These are phyloP conservation scores for Eledona agricola DNA, from an alignment of 2,888 invertebrate genomes.

Conservation along the genomic window DNA sequence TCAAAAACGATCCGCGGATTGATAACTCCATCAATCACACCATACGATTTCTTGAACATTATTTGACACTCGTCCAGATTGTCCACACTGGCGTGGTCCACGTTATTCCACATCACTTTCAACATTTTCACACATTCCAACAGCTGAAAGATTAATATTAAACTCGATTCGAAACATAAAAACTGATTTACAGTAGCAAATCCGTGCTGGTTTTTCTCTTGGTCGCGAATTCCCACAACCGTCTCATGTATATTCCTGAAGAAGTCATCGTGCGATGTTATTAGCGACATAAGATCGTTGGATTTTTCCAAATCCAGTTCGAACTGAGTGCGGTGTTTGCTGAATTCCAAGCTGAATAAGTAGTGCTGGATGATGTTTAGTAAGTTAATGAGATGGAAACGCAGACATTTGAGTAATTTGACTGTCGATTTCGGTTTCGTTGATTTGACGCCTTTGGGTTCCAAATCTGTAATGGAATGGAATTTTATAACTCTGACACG, in stretches of 20 bases:
- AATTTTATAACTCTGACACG: background rate
- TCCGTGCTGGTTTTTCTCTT: constrained; percentile 45
- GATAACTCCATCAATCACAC: constrained; percentile 49
- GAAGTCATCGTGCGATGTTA: constrained; percentile 54
- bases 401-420: constrained; percentile 45
- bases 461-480: constrained; percentile 47
- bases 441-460: constrained; percentile 30
- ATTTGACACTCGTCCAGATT: constrained; percentile 48
- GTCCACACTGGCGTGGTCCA: constrained; percentile 43
- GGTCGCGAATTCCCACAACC: constrained; percentile 46
- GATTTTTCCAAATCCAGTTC: constrained; percentile 56
- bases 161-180: constrained; percentile 8
- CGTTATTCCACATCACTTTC: constrained; percentile 53
- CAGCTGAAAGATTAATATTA: constrained; percentile 48
- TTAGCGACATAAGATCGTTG: constrained; percentile 54
- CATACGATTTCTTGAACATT: constrained; percentile 48
- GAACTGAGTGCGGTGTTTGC: constrained; percentile 50
- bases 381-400: constrained; percentile 54
- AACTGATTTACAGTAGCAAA: constrained; percentile 51
- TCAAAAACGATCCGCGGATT: constrained; percentile 48
- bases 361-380: constrained; percentile 58
- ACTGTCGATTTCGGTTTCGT: constrained; percentile 13
- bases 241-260: constrained; percentile 49
- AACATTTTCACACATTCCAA: constrained; percentile 52
- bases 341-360: constrained; percentile 55